A percentile compares a stretch with the other conserved stretches of the same genome.
These are phyloP conservation scores for Psilopsiagon aurifrons DNA, from an alignment of 2,113 vertebrate species.

Conservation along the genomic window DNA sequence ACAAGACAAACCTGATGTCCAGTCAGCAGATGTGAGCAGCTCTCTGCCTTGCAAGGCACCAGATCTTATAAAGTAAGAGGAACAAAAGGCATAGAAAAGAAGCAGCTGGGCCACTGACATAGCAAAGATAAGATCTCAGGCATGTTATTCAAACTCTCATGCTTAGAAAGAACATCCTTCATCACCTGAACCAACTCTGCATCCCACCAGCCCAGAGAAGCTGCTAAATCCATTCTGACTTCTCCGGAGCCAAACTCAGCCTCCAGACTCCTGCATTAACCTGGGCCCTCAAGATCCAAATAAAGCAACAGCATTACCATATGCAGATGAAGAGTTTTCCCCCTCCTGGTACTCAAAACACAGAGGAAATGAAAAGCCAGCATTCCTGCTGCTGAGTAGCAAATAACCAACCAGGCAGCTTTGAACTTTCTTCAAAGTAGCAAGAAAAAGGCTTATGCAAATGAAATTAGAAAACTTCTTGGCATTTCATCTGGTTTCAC, in stretches of 20 bases:
- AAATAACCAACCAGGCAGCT: constrained; percentile 48
- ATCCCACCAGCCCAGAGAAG: background rate
- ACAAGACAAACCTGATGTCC: background rate
- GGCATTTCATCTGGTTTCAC: constrained; percentile 57
- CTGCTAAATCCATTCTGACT: background rate
- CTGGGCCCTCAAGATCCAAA: background rate
- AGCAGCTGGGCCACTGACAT: background rate
- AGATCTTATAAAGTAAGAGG: background rate
- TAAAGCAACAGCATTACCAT: constrained; percentile 7
- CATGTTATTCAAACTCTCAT: background rate
- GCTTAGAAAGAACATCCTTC: background rate
- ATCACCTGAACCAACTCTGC: background rate
- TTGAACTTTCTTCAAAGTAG: constrained; percentile 65
- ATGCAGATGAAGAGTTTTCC: constrained; percentile 12
- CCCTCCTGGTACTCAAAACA: constrained; percentile 11
- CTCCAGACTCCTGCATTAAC: background rate
- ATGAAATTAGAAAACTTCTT: constrained; percentile 69
- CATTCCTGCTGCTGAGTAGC: constrained; percentile 30
- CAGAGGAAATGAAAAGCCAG: constrained; percentile 32
- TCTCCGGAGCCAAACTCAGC: background rate
- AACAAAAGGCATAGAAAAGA: background rate
- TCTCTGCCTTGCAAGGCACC: background rate
- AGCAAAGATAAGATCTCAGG: background rate
- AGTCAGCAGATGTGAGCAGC: background rate
- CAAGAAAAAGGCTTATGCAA: constrained; percentile 55